phyloP scores from a whole-genome alignment of 2,888 invertebrate genomes.

The Leptopterna dolabrata region DNA sequence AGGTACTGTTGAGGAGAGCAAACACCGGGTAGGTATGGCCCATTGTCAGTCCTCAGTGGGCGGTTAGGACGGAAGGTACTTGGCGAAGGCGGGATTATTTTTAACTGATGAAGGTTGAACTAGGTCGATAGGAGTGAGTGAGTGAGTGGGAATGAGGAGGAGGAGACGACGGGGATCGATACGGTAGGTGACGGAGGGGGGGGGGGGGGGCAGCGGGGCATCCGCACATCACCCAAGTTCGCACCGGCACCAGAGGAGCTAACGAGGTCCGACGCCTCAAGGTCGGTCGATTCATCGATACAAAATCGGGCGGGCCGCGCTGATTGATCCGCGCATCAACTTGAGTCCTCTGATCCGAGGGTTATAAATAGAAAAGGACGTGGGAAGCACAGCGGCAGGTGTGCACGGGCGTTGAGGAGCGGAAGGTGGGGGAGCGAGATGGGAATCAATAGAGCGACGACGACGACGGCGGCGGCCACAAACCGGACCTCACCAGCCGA shows the following conservation, averaged over 20 bases:
- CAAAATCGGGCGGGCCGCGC: background rate
- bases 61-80: background rate
- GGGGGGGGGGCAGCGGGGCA: background rate
- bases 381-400: background rate
- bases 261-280: background rate
- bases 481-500: background rate
- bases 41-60: too few relatives aligned
- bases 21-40: background rate
- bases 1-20: too few relatives aligned
- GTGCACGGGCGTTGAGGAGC: background rate
- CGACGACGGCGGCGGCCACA: background rate
- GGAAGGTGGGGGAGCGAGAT: background rate
- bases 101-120: constrained; percentile 8
- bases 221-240: background rate
- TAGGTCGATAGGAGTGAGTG: constrained; percentile 6
- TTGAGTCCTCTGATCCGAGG: background rate
- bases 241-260: background rate
- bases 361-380: background rate
- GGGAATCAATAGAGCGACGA: background rate
- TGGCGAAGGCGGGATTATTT: constrained; percentile 11
- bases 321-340: background rate
- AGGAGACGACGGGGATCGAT: background rate
- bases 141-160: background rate
- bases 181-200: background rate
- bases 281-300: background rate